Evolutionary conservation across 2,797 vertebrate species (phyloP), one percentile per base, ranked within the genome.

Genomic region (Acrossocheilus wenchowensis): DNA sequence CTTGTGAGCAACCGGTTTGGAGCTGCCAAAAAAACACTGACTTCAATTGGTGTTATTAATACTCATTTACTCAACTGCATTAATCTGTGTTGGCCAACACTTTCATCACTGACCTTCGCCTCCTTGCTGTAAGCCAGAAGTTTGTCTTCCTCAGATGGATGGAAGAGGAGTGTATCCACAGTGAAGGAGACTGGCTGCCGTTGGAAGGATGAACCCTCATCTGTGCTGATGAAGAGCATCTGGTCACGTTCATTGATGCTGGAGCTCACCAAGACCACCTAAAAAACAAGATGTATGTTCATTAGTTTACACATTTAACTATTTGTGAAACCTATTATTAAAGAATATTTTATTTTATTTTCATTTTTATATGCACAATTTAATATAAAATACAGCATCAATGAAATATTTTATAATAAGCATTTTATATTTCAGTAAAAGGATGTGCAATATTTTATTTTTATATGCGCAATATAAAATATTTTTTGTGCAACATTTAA

Each of bases 181-280:
- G 94, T 96, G 94, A 99, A 99, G 88, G 92, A 87, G 74, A 98
- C 91, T 0, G 95, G 91, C 81, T 98, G 97, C 23, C 96, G 96
- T 93, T 98, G 98, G 94, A 99, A 99, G 68, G 96, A 97, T 39
- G 97, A 94, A 1, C 98, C 98, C 91, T 99, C 98, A 1, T 99
- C 98, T 0, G 88, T 96, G 92, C 98, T 99, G 92, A 98, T 96
- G 86, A 99, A 99, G 85, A 99, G 92, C 92, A 95, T 98, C 94
- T 98, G 97, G 86, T 98, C 97, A 14, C 95, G 94, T 85, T 98
- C 97, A 0, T 97, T 96, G 78, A 98, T 96, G 6, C 97, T 97
- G 0, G 97, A 97, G 81, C 98, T 98, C 78, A 98, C 96, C 34
- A 99, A 96, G 91, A 99, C 95, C 41, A 99, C 97, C 98, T 99